A percentile compares a stretch with the other conserved stretches of the same genome.
phyloP scores from a whole-genome alignment of 2,797 vertebrate genomes.

The Hemibagrus guttatus region DNA sequence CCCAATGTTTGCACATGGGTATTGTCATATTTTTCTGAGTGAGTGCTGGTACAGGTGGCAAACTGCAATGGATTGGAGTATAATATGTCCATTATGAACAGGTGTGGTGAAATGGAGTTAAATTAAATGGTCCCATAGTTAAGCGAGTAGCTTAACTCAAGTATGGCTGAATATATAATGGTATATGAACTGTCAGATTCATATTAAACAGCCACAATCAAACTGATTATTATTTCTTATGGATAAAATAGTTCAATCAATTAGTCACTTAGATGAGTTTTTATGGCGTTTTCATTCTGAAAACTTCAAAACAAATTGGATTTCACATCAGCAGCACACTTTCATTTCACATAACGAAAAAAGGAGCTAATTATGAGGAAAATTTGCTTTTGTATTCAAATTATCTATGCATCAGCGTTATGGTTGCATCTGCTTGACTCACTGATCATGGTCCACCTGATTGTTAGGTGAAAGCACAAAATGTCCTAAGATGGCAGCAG shows the following conservation, averaged over 20 bases:
- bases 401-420: neutral
- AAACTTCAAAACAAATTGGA: neutral
- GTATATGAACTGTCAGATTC: neutral
- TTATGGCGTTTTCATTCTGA: neutral
- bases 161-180: neutral
- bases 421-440: neutral
- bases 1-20: neutral
- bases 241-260: neutral
- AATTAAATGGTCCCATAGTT: neutral
- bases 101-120: neutral
- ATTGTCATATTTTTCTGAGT: neutral
- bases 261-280: neutral
- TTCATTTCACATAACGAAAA: neutral
- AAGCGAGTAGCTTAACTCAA: neutral
- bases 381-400: neutral
- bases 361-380: neutral
- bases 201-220: neutral
- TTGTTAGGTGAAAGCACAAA: conserved; percentile 19
- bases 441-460: conserved; percentile 25
- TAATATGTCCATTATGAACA: neutral
- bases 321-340: neutral
- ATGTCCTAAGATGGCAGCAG: conserved; percentile 42
- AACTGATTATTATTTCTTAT: neutral
- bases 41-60: neutral
- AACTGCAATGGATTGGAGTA: neutral